Base-by-base conservation (phyloP, 1,140 invertebrate genomes). In the Hycleus cichorii region DNA sequence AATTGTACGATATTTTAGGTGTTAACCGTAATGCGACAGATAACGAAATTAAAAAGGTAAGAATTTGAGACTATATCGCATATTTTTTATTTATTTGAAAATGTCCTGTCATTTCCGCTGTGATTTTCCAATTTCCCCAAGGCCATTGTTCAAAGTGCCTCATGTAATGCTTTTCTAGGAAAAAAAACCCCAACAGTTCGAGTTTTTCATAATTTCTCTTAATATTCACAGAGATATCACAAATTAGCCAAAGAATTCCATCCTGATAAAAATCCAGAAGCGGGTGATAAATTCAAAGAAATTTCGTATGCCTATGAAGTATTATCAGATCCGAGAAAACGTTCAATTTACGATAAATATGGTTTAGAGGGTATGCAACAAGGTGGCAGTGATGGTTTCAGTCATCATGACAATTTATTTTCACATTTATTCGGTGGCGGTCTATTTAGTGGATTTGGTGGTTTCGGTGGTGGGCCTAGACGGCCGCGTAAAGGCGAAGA, bases 261-360 rank as follows among this genome's bases (percentile, higher is more conserved):
- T 77, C 90, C 90, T 18, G 90, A 93, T 66, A 93, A 92, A 71
- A 93, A 93, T 74, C 86, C 86, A 24, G 83, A 85, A 61, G 85
- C 87, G 55, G 90, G 87, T 45, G 89, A 91, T 62, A 88, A 86
- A 76, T 92, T 93, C 69, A 93, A 93, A 72, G 89, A 93, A 78
- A 93, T 93, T 64, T 89, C 88, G 54, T 90, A 86, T 72, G 91
- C 90, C 4, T 91, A 93, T 72, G 90, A 93, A 76, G 82, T 92
- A 38, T 76, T 93, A 4, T 90, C 88, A 1, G 82, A 85, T 75
- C 77, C 83, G 5, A 82, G 83, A 57, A 86, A 86, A 72, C 74
- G 86, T 39, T 77, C 83, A 64, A 75, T 83, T 39, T 92, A 92
- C 72, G 89, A 92, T 72, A 80, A 80, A 63, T 82, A 83, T 76